Percentiles rank a stretch among this genome's conserved stretches.
Evolutionary conservation across 2,113 vertebrate genomes (phyloP).

Genomic region (Heteronetta atricapilla): DNA sequence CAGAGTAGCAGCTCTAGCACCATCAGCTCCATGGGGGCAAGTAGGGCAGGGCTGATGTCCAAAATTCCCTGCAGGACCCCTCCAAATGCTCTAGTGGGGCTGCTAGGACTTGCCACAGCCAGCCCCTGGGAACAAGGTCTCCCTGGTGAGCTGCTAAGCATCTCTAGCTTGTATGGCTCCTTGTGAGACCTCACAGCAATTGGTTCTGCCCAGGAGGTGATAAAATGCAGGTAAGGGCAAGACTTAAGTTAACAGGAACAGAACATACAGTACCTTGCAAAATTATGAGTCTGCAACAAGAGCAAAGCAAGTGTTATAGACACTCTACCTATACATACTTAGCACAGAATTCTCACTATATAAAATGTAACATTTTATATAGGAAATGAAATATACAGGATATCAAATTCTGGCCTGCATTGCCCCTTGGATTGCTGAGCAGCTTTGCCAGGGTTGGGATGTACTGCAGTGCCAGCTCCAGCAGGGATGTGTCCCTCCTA

Average conservation of each 20-base stretch:
- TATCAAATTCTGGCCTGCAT: background rate
- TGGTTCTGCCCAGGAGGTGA: background rate
- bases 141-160: background rate
- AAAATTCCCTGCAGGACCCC: background rate
- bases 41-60: background rate
- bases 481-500: background rate
- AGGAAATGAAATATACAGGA: background rate
- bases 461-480: background rate
- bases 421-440: background rate
- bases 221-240: background rate
- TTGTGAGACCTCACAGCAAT: background rate
- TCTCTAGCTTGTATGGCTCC: background rate
- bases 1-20: background rate
- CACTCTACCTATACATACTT: background rate
- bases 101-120: background rate
- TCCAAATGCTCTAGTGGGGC: background rate
- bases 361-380: background rate
- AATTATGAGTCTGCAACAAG: background rate
- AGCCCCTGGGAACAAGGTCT: fast-evolving
- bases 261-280: background rate
- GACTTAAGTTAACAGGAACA: background rate
- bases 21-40: background rate
- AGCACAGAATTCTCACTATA: background rate
- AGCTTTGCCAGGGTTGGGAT: background rate
- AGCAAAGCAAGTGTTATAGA: background rate